A percentile compares a stretch with the other conserved stretches of the same genome.
Evolutionary conservation across 2,797 vertebrate genomes (phyloP).

Genomic region (Poeciliopsis gracilis): DNA sequence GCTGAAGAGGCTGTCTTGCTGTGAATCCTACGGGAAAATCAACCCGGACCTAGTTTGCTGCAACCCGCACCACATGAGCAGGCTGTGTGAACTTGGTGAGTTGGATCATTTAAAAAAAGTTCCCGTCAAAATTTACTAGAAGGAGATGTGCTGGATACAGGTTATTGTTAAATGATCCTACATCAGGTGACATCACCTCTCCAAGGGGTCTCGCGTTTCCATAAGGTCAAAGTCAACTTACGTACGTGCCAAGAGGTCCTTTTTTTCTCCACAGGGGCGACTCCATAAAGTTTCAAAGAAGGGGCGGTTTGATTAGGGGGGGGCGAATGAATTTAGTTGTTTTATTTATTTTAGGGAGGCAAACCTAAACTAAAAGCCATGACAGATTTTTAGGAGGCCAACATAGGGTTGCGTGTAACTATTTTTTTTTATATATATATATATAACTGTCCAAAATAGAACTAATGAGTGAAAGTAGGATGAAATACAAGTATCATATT

Average conservation of each 20-base stretch:
- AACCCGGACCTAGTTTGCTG: constrained; percentile 95
- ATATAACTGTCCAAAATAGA: not conserved
- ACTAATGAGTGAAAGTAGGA: not conserved
- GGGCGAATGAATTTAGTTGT: not conserved
- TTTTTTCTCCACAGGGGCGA: constrained; percentile 13
- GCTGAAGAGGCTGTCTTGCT: constrained; percentile 94
- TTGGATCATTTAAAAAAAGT: constrained; percentile 16
- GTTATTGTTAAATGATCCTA: constrained; percentile 57
- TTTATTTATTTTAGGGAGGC: not conserved
- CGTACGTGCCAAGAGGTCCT: constrained; percentile 32
- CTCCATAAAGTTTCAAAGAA: not conserved
- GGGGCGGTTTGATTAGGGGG: not conserved
- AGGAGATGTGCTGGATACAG: constrained; percentile 38
- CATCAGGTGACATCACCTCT: constrained; percentile 69
- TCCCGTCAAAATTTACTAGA: constrained; percentile 10
- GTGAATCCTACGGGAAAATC: constrained; percentile 93
- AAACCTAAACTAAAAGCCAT: not conserved
- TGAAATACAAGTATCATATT: not conserved
- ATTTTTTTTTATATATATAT: not conserved
- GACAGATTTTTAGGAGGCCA: too few relatives aligned
- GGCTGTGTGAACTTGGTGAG: constrained; percentile 96
- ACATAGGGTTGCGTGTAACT: not conserved
- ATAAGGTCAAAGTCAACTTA: constrained; percentile 57
- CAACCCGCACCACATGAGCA: constrained; percentile 98
- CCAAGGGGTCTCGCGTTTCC: constrained; percentile 55